Conservation (phyloP, 2,797 vertebrate species). For the Alcedo quadribrachys region DNA sequence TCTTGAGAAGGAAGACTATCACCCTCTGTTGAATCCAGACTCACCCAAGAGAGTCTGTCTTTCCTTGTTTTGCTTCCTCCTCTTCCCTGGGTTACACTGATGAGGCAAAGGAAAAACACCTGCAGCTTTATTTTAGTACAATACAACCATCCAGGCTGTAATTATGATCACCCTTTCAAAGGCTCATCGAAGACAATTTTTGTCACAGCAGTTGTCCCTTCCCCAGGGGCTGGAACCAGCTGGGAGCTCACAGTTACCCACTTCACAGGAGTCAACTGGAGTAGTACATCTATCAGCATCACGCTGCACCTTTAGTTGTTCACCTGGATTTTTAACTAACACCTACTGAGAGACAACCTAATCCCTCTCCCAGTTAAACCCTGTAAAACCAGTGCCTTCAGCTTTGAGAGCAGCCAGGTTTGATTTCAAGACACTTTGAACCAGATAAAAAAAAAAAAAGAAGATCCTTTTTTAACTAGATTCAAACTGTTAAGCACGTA, state of each 20-base stretch:
- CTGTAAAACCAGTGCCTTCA: background rate
- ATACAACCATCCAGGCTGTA: background rate
- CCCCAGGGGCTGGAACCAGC: background rate
- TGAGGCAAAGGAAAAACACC: background rate
- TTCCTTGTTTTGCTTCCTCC: background rate
- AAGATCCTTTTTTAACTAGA: background rate
- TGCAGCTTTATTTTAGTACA: background rate
- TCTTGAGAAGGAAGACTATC: background rate
- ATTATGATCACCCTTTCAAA: background rate
- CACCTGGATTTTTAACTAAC: background rate
- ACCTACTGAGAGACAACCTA: background rate
- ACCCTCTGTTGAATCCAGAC: background rate
- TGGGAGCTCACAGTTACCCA: background rate
- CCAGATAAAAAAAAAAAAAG: background rate
- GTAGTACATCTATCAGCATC: background rate
- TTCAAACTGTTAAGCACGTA: conserved; percentile 1
- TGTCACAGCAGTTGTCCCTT: background rate
- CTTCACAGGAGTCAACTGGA: background rate
- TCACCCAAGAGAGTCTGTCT: background rate
- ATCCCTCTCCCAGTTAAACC: background rate
- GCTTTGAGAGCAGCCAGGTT: background rate
- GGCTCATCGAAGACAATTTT: background rate
- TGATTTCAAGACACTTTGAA: background rate
- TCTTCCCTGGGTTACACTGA: background rate
- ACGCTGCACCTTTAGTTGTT: background rate